Evolutionary conservation across 2,797 vertebrate species (phyloP).

Genomic region (Enteromius trimaculatus): DNA sequence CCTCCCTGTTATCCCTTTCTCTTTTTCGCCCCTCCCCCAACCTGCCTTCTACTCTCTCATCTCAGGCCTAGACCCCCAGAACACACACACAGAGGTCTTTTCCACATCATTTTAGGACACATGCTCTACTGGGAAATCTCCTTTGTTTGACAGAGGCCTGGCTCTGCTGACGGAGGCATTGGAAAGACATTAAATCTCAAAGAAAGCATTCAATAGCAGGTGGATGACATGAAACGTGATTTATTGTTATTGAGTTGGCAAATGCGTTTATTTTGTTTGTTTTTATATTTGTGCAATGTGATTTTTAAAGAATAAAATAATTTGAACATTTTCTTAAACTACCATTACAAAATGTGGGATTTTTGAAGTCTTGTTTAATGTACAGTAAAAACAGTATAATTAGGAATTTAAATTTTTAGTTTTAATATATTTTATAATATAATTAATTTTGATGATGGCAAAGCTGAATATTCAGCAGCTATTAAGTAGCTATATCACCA

Average conservation of each 20-base stretch:
- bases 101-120: slow-evolving; percentile 64
- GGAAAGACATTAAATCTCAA: slow-evolving; percentile 42
- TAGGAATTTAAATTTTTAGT: background rate
- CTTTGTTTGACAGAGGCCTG: slow-evolving; percentile 62
- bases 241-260: background rate
- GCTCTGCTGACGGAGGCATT: slow-evolving; percentile 43
- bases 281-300: background rate
- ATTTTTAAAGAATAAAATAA: background rate
- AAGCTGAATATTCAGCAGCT: background rate
- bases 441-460: background rate
- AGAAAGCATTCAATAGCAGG: slow-evolving; percentile 47
- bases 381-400: background rate
- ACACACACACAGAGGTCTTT: slow-evolving; percentile 60
- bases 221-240: background rate
- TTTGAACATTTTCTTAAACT: background rate
- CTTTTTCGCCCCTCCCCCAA: slow-evolving; percentile 25
- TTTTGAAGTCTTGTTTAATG: too few species aligned
- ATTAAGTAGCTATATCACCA: background rate
- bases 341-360: background rate
- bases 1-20: slow-evolving; percentile 27
- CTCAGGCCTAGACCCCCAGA: slow-evolving; percentile 63
- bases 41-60: slow-evolving; percentile 19
- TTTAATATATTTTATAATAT: background rate
- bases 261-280: background rate
- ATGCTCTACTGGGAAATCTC: slow-evolving; percentile 68